Evolutionary conservation across 2,113 vertebrate genomes (phyloP), one percentile per base, ranked within the genome.

Genomic region (Dunckerocampus dactyliophorus): DNA sequence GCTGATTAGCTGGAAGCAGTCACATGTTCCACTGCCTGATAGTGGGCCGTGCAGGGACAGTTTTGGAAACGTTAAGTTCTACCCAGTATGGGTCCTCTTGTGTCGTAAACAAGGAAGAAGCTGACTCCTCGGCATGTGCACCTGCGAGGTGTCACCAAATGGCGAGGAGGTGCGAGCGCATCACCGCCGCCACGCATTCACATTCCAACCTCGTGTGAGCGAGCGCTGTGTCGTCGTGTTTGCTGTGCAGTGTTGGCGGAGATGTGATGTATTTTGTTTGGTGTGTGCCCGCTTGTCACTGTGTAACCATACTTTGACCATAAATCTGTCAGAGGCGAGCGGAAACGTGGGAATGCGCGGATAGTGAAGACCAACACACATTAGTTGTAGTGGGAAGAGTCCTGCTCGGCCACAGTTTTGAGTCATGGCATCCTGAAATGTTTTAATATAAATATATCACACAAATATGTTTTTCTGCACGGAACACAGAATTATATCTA

Each of bases 161-260:
- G 16, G 46, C 45, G 71, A 12, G 47, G 61, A 53, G 61, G 68
- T 75, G 76, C 65, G 45, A 73, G 39, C 24, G 65, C 62, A 71
- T 79, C 77, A 63, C 1, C 31, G 37, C 17, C 61, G 61, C 48
- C 67, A 59, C 59, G 46, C 31, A 6, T 43, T 14, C 64, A 68
- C 78, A 80, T 74, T 81, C 74, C 72, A 62, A 1, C 28, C 39
- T 28, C n/a, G 46, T 12, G 49, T 67, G 64, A 65, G 69, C 34
- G 19, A 50, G 59, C 63, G 20, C 16, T 6, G 54, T 46, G 48
- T 22, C 24, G 24, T n/a, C 56, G 34, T 74, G 10, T 82, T 78
- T 73, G 47, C 68, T 57, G 51, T 57, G 37, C 9, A 9, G 20
- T 28, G 21, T 28, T 56, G 14, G 54, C 34, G 20, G 19, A n/a